phyloP scores from a whole-genome alignment of 2,113 vertebrate genomes.

The Elanus axillaris region DNA sequence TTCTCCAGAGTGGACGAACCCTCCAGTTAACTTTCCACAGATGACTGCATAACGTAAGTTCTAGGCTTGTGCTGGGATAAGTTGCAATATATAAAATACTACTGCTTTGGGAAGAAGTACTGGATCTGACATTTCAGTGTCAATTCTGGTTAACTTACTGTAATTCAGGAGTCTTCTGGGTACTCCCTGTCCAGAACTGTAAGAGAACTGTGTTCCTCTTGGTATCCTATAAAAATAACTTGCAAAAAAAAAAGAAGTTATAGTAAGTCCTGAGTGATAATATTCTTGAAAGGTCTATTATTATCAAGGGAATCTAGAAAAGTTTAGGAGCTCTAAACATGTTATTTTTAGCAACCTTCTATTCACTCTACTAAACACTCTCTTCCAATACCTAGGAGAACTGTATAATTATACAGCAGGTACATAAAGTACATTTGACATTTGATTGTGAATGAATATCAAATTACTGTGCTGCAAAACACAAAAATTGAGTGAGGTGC shows the following conservation, averaged over 20 bases:
- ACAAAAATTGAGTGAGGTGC: neutral
- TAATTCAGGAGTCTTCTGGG: neutral
- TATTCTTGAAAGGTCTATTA: neutral
- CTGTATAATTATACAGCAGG: neutral
- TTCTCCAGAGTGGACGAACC: neutral
- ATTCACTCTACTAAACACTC: neutral
- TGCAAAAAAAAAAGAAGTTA: neutral
- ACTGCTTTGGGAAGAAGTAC: neutral
- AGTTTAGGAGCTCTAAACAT: neutral
- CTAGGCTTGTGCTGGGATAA: neutral
- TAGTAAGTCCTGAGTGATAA: neutral
- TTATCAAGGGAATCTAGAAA: neutral
- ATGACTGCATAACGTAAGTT: neutral
- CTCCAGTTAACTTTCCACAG: neutral
- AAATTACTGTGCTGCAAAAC: constrained; percentile 1
- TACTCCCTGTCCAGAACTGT: neutral
- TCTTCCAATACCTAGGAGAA: neutral
- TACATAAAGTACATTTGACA: constrained; percentile 1
- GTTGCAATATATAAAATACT: neutral
- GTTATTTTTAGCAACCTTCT: neutral
- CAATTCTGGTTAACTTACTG: neutral
- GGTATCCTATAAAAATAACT: neutral
- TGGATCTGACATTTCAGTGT: neutral
- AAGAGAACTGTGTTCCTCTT: neutral
- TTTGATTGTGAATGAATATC: constrained; percentile 22